A percentile compares a stretch with the other conserved stretches of the same genome.
These are phyloP conservation scores for Dipodomys merriami DNA, from an alignment of 2,113 vertebrate genomes.

Conservation along the genomic window DNA sequence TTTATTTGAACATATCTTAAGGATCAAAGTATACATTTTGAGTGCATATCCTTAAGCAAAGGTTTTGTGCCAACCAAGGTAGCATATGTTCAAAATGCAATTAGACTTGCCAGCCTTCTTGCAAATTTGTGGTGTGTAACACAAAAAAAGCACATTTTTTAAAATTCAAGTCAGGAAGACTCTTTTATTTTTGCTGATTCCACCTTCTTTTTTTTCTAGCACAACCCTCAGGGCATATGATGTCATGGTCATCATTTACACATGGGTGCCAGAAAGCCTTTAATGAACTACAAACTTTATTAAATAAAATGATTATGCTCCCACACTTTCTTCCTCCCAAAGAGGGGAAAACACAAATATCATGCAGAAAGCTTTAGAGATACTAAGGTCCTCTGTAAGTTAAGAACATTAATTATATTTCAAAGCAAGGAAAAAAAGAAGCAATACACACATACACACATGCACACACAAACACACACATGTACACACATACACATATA, in stretches of 20 bases:
- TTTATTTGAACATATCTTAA: conserved; percentile 77
- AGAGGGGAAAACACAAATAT: conserved; percentile 83
- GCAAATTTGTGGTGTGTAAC: conserved; percentile 87
- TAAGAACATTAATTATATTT: conserved; percentile 66
- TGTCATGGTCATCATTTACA: conserved; percentile 85
- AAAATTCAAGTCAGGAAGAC: conserved; percentile 85
- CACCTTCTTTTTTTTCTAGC: conserved; percentile 84
- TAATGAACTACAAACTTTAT: conserved; percentile 86
- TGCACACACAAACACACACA: conserved; percentile 69
- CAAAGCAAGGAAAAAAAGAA: conserved; percentile 58
- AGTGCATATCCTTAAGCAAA: conserved; percentile 79
- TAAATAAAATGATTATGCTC: conserved; percentile 84
- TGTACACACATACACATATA: not conserved
- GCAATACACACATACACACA: conserved; percentile 73
- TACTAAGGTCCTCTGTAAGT: conserved; percentile 76
- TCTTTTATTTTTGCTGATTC: conserved; percentile 88
- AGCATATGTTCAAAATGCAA: conserved; percentile 83
- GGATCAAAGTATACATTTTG: conserved; percentile 76
- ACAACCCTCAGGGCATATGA: conserved; percentile 86
- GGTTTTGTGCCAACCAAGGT: conserved; percentile 80
- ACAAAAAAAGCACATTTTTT: conserved; percentile 86
- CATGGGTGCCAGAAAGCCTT: conserved; percentile 82
- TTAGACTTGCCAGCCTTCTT: conserved; percentile 83
- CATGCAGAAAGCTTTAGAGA: conserved; percentile 82
- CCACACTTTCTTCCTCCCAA: conserved; percentile 75